Base-by-base conservation (phyloP, 1,140 invertebrate species). In the Dendroctonus valens region DNA sequence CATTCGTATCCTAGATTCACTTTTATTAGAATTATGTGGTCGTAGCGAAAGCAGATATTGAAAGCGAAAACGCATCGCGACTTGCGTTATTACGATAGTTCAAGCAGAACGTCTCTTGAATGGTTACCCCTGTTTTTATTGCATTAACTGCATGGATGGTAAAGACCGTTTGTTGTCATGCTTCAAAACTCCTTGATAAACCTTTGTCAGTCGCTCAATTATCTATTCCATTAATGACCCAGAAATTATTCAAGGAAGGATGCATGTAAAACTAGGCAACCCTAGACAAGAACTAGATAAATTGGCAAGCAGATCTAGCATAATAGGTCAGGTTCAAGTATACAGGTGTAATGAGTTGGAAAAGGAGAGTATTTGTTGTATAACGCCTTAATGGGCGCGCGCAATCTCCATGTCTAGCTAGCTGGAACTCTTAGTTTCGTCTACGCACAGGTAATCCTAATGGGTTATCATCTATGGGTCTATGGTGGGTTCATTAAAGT, bases 291-390 rank as follows among this genome's bases (percentile, higher is more conserved):
- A 65, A 65, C 11, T 65, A 65, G 64, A 51, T 65, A 65, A 65
- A 65, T 65, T 53, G 65, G 57, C 39, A 67, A 60, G 46, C 50
- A 60, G 38, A 39, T 60, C 65, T 65, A 59, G 55, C 71, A 72
- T 77, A 73, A 72, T 74, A 76, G 75, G 75, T 76, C 73, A 76
- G 73, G 75, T 77, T 77, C 75, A 77, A 77, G 74, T 74, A 66
- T 64, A 68, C 75, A 77, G 73, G 74, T 77, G 75, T 69, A 74
- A 72, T 63, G 42, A 14, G 66, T n/a, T 60, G 60, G 65, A 67
- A 51, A 66, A 66, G 57, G 64, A 66, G 8, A 44, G 49, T 6
- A 26, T 40, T 26, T 52, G 54, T 65, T 65, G 41, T 65, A 57
- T 65, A 68, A 67, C 57, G 67, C 68, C 63, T 69, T 69, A 68